Evolutionary conservation across 2,113 vertebrate species (phyloP), one percentile per base, ranked within the genome.

Genomic region (Seriola rivoliana): DNA sequence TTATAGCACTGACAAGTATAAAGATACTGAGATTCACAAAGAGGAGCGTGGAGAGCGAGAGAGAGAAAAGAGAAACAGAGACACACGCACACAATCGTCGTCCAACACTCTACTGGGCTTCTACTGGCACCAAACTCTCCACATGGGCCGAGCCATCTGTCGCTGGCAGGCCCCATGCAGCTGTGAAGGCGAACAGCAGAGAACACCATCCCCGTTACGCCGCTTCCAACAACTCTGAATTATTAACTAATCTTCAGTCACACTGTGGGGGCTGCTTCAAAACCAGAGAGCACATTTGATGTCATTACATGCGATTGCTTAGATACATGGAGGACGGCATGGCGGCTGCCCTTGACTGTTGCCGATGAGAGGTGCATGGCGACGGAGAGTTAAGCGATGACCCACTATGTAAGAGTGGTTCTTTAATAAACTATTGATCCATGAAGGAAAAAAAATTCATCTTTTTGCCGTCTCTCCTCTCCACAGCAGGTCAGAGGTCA

Each of bases 141-240:
- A 73, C 77, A 86, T 69, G 81, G 89, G 76, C 78, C 44, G 78
- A 83, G 87, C 91, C 92, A 91, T 95, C 94, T 94, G 95, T 91
- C 90, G 80, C 82, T 86, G 76, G 82, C 91, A 91, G 87, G 81
- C 78, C 88, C 74, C 85, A 86, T 91, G 90, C 93, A 92, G 94
- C 92, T 93, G 93, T 89, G 90, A 92, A 89, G 77, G 77, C 48
- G 64, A 71, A 52, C 71, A 85, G 85, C 87, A 90, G 66, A 87
- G 82, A 81, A 84, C 73, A 58, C 78, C 86, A 65, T 55, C 74
- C 69, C 66, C 60, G 48, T 75, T 32, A 73, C 57, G 32, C 69
- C 54, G 62, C 78, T 82, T 88, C 86, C 83, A 83, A 86, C 54
- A 77, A 84, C 87, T 80, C 86, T 93, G 88, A 93, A 94, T 93